Base-by-base conservation (phyloP, 2,113 vertebrate species). In the Drymodes brunneopygia region DNA sequence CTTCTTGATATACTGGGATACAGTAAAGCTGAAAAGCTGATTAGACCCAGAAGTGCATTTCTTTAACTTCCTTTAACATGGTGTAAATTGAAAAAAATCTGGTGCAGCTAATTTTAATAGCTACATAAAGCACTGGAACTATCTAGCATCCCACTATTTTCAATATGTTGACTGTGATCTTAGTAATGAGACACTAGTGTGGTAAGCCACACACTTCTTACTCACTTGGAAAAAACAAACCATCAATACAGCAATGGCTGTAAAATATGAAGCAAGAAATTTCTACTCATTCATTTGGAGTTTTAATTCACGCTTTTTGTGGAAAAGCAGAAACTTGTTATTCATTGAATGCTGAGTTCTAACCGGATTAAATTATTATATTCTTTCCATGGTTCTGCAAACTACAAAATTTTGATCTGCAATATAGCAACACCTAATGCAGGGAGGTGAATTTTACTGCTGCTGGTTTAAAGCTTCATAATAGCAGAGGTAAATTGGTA, bases 1-100 rank as follows among this genome's bases (percentile, higher is more conserved):
- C 87, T 67, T 92, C 95, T 94, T 92, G 85, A 57, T 83, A 92
- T 64, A 71, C 40, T 88, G 92, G 72, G 95, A 83, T 51, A 74
- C 15, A 95, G n/a, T 44, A 92, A 88, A 94, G 82, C 78, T 94
- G 79, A 81, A 95, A 92, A 86, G 47, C 44, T 80, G 33, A 70
- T 73, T 69, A 85, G 31, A 92, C 44, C 25, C 82, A 95, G 87
- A 96, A 86, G 71, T 77, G 36, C 24, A 20, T 66, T 65, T 75
- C 44, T 54, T 69, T 38, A 51, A 23, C 1, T 2, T 25, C 51
- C 12, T 91, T 94, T 90, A 74, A 71, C 8, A 6, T 4, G 22
- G 71, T 45, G 15, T 69, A 73, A 92, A 62, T 36, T 47, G 44
- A 77, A 81, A 90, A 38, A 92, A 73, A 84, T 3, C 40, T 85